These are phyloP conservation scores for Diplogasteroides magnus DNA, from an alignment of 1,140 invertebrate genomes.

Conservation along the genomic window DNA sequence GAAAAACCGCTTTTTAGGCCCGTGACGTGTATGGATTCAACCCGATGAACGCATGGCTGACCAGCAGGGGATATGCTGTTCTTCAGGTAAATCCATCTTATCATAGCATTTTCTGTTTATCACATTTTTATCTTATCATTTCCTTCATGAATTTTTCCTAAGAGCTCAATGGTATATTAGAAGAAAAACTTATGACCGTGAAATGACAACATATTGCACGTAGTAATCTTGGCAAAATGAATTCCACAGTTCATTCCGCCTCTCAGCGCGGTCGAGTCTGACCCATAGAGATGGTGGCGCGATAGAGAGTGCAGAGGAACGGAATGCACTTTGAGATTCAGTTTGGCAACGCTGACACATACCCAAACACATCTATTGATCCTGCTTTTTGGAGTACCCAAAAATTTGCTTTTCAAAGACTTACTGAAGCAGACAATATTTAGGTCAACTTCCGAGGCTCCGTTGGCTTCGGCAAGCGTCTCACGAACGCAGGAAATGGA, in stretches of 20 bases:
- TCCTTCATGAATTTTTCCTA: background rate
- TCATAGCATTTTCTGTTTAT: background rate
- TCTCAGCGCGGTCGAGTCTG: no score
- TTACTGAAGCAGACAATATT: conserved; percentile 12
- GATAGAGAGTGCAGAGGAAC: no score
- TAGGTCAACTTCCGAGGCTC: conserved; percentile 53
- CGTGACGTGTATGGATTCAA: conserved; percentile 51
- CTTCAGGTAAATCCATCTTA: conserved; percentile 43
- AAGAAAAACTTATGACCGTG: no score
- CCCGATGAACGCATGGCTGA: conserved; percentile 49
- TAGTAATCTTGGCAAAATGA: no score
- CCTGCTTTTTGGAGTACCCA: conserved; percentile 20
- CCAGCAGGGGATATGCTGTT: conserved; percentile 51
- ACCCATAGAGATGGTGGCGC: no score
- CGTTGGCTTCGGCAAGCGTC: conserved; percentile 51
- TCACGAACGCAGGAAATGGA: conserved; percentile 52
- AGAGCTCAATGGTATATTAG: no score
- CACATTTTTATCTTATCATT: background rate
- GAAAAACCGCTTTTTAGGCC: conserved; percentile 2
- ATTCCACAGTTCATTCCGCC: no score
- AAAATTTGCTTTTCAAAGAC: conserved; percentile 1
- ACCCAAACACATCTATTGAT: conserved; percentile 8
- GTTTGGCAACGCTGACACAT: background rate
- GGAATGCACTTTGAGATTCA: no score
- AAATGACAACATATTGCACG: no score